These are phyloP conservation scores for Lucilia cuprina DNA, from an alignment of 1,140 invertebrate genomes.

Conservation along the genomic window DNA sequence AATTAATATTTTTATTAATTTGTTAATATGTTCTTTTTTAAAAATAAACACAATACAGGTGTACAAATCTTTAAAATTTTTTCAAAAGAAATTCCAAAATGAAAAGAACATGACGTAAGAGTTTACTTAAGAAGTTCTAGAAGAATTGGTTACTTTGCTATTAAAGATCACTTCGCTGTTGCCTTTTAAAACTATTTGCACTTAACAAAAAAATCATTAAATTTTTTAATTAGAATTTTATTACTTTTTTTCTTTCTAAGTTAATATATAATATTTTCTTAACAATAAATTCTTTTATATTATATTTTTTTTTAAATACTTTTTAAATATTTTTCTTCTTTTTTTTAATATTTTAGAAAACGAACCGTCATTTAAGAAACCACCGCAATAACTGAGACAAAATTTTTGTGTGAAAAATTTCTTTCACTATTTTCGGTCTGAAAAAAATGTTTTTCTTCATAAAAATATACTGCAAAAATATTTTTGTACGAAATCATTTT, in stretches of 20 bases:
- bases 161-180: not conserved
- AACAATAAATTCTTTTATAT: not conserved
- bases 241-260: not conserved
- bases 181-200: not conserved
- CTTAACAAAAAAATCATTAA: not conserved
- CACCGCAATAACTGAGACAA: constrained; percentile 39
- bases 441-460: not conserved
- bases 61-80: not conserved
- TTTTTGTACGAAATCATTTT: constrained; percentile 24
- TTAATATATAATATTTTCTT: not conserved
- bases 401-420: not conserved
- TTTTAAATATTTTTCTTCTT: not conserved
- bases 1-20: constrained; percentile 20
- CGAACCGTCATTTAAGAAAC: constrained; percentile 39
- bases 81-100: no score
- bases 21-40: not conserved
- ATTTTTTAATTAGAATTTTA: constrained; percentile 18
- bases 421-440: not conserved
- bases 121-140: not conserved
- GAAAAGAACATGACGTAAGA: constrained; percentile 20
- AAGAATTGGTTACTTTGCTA: constrained; percentile 10
- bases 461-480: constrained; percentile 16
- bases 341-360: constrained; percentile 19
- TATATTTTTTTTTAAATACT: constrained; percentile 3
- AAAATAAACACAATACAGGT: not conserved